These are phyloP conservation scores for Archaeoteleia sp. DNA, from an alignment of 2,888 invertebrate genomes.

Conservation along the genomic window DNA sequence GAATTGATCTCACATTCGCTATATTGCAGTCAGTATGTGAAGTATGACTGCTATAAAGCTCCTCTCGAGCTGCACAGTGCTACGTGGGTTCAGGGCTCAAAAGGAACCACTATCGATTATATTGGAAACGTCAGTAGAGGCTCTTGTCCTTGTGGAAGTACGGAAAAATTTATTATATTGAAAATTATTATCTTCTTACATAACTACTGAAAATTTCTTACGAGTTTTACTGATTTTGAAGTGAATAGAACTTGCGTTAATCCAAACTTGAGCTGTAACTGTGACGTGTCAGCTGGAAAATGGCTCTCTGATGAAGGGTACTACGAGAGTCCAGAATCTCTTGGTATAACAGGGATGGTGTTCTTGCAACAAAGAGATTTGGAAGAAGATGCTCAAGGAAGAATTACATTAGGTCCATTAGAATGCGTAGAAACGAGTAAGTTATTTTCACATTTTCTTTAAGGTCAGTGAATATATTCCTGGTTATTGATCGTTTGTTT, in stretches of 20 bases:
- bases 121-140: constrained; percentile 85
- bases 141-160: constrained; percentile 78
- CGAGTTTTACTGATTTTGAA: too few relatives aligned
- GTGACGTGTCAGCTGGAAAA: constrained; percentile 89
- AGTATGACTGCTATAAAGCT: constrained; percentile 92
- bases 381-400: constrained; percentile 87
- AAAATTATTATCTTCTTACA: too few relatives aligned
- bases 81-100: constrained; percentile 91
- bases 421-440: constrained; percentile 96
- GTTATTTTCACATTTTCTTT: constrained; percentile 63
- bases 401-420: constrained; percentile 92
- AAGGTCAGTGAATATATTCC: too few relatives aligned
- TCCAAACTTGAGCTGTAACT: constrained; percentile 90
- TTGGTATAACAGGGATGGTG: constrained; percentile 93
- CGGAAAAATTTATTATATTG: constrained; percentile 38
- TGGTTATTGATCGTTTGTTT: too few relatives aligned
- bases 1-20: constrained; percentile 92
- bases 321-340: constrained; percentile 85
- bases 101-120: constrained; percentile 86
- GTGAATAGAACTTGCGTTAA: constrained; percentile 89
- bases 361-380: constrained; percentile 91
- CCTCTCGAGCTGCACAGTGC: constrained; percentile 90
- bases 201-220: constrained; percentile 10
- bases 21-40: constrained; percentile 91
- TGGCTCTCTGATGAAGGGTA: constrained; percentile 94